phyloP scores from a whole-genome alignment of 2,888 invertebrate genomes.

The Erebia ligea region DNA sequence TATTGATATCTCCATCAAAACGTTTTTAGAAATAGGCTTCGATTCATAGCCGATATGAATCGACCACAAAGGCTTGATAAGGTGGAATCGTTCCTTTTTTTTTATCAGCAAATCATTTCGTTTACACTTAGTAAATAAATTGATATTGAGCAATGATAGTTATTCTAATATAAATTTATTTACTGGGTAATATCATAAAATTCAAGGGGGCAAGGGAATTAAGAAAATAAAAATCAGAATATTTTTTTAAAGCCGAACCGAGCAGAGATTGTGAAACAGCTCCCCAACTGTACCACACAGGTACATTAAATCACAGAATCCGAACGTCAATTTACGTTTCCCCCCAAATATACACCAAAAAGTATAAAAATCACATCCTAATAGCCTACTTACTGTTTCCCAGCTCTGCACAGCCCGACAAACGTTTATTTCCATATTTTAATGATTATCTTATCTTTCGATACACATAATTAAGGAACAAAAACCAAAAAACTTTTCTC shows the following conservation, averaged over 20 bases:
- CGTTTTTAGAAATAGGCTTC: too few relatives aligned
- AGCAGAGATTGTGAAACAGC: constrained; percentile 64
- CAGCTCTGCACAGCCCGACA: constrained; percentile 63
- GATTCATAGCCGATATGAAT: too few relatives aligned
- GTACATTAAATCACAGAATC: constrained; percentile 79
- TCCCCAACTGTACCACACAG: constrained; percentile 65
- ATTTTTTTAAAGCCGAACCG: constrained; percentile 64
- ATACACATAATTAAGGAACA: constrained; percentile 83
- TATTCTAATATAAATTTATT: constrained; percentile 3
- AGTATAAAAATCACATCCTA: constrained; percentile 76
- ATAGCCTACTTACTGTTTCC: constrained; percentile 61
- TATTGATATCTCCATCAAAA: too few relatives aligned
- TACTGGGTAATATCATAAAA: neutral
- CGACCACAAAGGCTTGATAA: too few relatives aligned
- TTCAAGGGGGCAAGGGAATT: constrained; percentile 16
- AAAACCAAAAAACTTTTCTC: constrained; percentile 78
- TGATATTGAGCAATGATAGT: neutral
- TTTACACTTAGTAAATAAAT: neutral
- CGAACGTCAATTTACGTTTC: constrained; percentile 62
- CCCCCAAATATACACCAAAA: constrained; percentile 62
- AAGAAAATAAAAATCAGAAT: constrained; percentile 41
- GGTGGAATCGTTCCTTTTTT: too few relatives aligned
- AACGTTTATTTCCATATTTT: constrained; percentile 76
- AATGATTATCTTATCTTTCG: constrained; percentile 77
- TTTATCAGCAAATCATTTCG: neutral